Percentiles rank a stretch among this genome's conserved stretches.
phyloP scores from a whole-genome alignment of 2,888 invertebrate genomes.

The Temnothorax unifasciatus region DNA sequence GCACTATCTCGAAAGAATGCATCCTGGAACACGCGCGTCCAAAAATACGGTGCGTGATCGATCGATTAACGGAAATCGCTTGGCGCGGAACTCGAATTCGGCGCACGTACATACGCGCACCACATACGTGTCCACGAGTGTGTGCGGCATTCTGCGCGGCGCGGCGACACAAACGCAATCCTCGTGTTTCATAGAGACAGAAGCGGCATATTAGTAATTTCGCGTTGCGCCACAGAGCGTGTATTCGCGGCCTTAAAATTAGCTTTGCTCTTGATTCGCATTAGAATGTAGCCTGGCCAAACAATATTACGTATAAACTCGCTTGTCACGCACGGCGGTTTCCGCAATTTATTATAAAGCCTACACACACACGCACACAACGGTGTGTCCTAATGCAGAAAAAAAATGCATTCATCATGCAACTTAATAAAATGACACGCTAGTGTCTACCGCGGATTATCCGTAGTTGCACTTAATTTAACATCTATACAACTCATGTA shows the following conservation, averaged over 20 bases:
- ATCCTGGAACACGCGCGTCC: neutral
- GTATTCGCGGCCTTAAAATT: constrained; percentile 72
- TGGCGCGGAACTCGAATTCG: neutral
- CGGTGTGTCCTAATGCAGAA: constrained; percentile 55
- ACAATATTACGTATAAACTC: constrained; percentile 57
- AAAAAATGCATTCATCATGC: constrained; percentile 45
- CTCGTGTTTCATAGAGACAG: constrained; percentile 49
- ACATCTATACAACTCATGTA: neutral
- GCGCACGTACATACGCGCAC: too few relatives aligned
- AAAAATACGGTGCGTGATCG: neutral
- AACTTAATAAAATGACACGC: constrained; percentile 48
- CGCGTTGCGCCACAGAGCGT: constrained; percentile 45
- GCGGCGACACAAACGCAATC: constrained; percentile 25
- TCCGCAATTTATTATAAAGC: constrained; percentile 57
- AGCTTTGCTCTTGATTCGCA: constrained; percentile 71
- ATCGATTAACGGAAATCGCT: constrained; percentile 1
- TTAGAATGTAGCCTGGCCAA: constrained; percentile 72
- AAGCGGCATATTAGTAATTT: constrained; percentile 48
- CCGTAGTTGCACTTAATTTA: constrained; percentile 28
- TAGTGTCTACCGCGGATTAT: neutral
- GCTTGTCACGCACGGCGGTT: constrained; percentile 54
- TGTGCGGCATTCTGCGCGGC: constrained; percentile 2
- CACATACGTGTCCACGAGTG: neutral
- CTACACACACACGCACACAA: constrained; percentile 40
- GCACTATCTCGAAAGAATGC: neutral